A percentile compares a stretch with the other conserved stretches of the same genome.
These are phyloP conservation scores for Perca schrenkii DNA, from an alignment of 2,113 vertebrate species.

Conservation along the genomic window DNA sequence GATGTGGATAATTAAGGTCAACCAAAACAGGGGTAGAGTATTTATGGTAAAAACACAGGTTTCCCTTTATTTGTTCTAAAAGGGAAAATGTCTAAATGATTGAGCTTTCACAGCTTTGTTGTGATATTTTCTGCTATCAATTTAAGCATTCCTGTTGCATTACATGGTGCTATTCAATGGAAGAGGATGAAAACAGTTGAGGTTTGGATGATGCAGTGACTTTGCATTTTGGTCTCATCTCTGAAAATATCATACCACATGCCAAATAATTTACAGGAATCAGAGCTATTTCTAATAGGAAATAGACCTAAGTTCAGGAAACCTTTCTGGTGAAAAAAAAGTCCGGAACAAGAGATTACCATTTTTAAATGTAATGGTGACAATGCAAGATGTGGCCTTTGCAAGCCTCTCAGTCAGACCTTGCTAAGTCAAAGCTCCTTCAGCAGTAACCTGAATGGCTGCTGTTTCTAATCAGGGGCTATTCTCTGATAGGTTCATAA, in stretches of 20 bases:
- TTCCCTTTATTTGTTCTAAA: constrained; percentile 44
- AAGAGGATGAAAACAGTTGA: constrained; percentile 63
- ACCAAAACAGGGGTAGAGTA: constrained; percentile 42
- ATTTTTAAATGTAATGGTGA: constrained; percentile 47
- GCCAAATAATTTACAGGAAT: constrained; percentile 70
- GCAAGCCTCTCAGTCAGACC: constrained; percentile 35
- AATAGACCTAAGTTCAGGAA: constrained; percentile 23
- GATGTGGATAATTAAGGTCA: constrained; percentile 65
- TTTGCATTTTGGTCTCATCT: constrained; percentile 61
- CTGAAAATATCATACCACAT: constrained; percentile 48
- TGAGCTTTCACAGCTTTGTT: constrained; percentile 65
- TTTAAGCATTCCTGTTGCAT: constrained; percentile 62
- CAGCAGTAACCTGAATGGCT: constrained; percentile 39
- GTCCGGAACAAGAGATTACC: constrained; percentile 5
- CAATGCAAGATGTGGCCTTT: constrained; percentile 63
- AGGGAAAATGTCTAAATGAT: constrained; percentile 62
- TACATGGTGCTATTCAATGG: constrained; percentile 61
- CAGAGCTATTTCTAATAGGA: constrained; percentile 51
- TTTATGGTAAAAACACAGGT: constrained; percentile 65
- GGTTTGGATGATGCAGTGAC: constrained; percentile 52
- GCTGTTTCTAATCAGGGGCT: constrained; percentile 62
- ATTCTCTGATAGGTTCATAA: constrained; percentile 3
- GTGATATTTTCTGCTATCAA: constrained; percentile 48
- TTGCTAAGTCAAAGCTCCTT: constrained; percentile 46
- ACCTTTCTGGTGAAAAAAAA: constrained; percentile 9